Conservation (phyloP, 2,888 invertebrate genomes). For the Spilarctia lutea region DNA sequence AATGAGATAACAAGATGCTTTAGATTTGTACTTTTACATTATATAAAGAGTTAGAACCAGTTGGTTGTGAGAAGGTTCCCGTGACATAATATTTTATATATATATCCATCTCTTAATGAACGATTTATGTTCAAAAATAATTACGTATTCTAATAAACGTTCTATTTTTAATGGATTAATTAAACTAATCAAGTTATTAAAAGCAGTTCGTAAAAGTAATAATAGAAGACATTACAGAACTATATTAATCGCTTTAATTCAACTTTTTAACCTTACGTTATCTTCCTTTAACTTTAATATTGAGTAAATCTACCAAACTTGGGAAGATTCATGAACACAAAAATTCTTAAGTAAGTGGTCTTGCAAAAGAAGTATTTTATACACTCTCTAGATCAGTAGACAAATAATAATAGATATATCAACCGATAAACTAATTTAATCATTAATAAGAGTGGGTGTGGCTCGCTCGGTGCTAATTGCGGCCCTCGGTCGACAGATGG, state of each 20-base stretch:
- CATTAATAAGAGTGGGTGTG: slow-evolving; percentile 33
- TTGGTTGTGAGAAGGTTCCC: slow-evolving; percentile 4
- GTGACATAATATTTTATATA: not conserved
- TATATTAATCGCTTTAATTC: not conserved
- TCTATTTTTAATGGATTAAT: too few species aligned
- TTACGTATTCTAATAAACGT: too few species aligned
- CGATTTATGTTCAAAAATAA: not conserved
- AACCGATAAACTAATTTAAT: slow-evolving; percentile 39
- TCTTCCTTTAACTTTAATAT: not conserved
- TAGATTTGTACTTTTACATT: slow-evolving; percentile 17
- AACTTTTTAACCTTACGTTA: not conserved
- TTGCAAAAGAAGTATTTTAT: too few species aligned
- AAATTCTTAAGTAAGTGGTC: not conserved
- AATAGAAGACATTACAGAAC: not conserved
- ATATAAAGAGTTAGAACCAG: slow-evolving; percentile 5
- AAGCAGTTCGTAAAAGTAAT: too few species aligned
- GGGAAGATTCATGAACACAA: not conserved
- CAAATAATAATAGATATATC: not conserved
- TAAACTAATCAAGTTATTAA: too few species aligned
- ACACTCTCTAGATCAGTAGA: not conserved
- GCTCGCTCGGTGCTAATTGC: slow-evolving; percentile 46
- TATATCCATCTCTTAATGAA: not conserved
- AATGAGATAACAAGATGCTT: slow-evolving; percentile 26
- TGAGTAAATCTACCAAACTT: not conserved
- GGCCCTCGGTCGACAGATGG: slow-evolving; percentile 40